Evolutionary conservation across 1,140 invertebrate genomes (phyloP), one percentile per base, ranked within the genome.

Genomic region (Bradynema listronoti): DNA sequence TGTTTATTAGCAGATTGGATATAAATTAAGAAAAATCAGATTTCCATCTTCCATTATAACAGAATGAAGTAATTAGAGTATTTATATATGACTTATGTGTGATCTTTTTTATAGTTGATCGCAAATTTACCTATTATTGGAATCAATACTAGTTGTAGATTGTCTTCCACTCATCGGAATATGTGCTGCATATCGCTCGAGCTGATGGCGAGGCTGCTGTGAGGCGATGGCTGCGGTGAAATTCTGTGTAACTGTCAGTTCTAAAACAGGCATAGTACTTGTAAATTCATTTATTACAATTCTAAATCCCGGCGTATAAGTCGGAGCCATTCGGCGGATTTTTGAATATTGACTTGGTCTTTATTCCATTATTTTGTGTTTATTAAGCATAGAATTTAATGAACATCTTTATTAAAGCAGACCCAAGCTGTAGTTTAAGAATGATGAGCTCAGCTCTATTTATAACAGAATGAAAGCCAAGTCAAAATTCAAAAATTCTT

Each of bases 91-190:
- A 39, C 36, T 11, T 11, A 39, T 39, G 19, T 39, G 11, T 11
- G 19, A 39, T 11, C 11, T 39, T 11, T 39, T 11, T 19, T 39
- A 11, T 11, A 11, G 36, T 11, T 11, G 11, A 39, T 11, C 11
- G 19, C 19, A 53, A 22, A 68, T 43, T 32, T 16, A 76, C 73
- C 73, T 75, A 32, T 75, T 64, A 4, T 27, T 52, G 9, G 75
- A 78, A 30, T 75, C 73, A n/a, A 78, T 54, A 56, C 75, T 78
- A 4, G 72, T 69, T 2, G 66, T 52, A 5, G 72, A 76, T 47
- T 76, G 72, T 22, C 75, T 56, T 14, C 73, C 75, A 27, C 61
- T 61, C 6, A 75, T 49, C 9, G 72, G 72, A 63, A 75, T 75
- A 62, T 75, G 75, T 7, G 73, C 73, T 3, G 73, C 73, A 55